phyloP scores from a whole-genome alignment of 2,888 invertebrate species.

The Pilophorus perplexus region DNA sequence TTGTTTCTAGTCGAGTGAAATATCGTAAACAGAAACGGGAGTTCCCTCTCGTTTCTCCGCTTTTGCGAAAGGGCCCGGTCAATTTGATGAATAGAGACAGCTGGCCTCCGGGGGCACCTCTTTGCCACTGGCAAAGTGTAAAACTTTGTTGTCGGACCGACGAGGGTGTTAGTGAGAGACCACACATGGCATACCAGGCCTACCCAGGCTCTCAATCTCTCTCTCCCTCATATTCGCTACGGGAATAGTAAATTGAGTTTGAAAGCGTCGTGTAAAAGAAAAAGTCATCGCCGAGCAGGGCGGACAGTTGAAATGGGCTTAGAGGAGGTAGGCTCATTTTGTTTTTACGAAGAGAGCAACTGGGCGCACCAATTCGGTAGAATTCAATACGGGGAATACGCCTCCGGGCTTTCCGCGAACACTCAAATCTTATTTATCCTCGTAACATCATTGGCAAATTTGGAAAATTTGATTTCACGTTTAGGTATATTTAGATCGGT shows the following conservation, averaged over 20 bases:
- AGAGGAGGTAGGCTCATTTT: no score
- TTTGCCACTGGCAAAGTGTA: constrained; percentile 10
- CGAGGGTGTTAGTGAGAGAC: neutral
- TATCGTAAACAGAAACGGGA: neutral
- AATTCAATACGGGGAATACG: no score
- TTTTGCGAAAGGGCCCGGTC: constrained; percentile 4
- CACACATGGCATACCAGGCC: neutral
- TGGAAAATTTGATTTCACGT: neutral
- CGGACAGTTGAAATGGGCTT: no score
- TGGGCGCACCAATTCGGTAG: no score
- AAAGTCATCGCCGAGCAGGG: no score
- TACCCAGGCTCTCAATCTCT: neutral
- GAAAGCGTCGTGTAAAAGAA: neutral
- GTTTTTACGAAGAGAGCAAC: no score
- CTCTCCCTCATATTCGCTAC: neutral
- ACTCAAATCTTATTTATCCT: neutral
- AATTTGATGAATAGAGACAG: constrained; percentile 30
- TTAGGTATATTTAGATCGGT: no score
- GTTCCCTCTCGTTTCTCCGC: neutral
- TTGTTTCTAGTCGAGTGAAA: constrained; percentile 1
- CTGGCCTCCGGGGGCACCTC: constrained; percentile 10
- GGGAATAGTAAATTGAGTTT: neutral
- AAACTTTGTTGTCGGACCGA: constrained; percentile 11
- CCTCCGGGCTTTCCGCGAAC: no score
- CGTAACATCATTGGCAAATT: neutral